These are phyloP conservation scores for Loxodonta africana DNA, from an alignment of 2,113 vertebrate genomes.

Conservation along the genomic window DNA sequence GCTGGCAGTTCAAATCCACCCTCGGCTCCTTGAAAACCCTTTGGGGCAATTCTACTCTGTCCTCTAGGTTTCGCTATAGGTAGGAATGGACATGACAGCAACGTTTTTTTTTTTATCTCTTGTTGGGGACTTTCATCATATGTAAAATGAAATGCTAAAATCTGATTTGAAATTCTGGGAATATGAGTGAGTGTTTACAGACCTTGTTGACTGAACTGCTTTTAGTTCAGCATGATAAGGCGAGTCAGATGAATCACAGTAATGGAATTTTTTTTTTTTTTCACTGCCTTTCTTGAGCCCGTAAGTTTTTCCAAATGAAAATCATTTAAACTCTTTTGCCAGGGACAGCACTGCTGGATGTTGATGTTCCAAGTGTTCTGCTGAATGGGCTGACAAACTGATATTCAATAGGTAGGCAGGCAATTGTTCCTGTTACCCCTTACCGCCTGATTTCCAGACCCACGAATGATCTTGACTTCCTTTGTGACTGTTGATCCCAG, in stretches of 20 bases:
- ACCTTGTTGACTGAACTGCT: neutral
- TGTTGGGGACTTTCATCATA: neutral
- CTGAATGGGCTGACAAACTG: neutral
- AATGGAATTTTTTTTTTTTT: neutral
- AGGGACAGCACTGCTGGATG: neutral
- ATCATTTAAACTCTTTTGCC: neutral
- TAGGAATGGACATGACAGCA: too few relatives aligned
- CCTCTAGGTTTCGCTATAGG: too few relatives aligned
- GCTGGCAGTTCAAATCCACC: too few relatives aligned
- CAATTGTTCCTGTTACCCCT: too few relatives aligned
- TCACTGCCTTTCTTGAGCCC: neutral
- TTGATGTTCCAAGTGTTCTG: neutral
- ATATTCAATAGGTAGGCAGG: neutral
- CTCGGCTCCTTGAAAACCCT: too few relatives aligned
- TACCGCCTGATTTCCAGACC: neutral
- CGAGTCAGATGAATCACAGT: neutral
- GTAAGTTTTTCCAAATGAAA: neutral
- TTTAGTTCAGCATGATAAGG: neutral
- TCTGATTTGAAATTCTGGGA: neutral
- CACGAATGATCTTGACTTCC: neutral
- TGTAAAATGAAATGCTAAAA: neutral
- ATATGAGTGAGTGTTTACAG: neutral
- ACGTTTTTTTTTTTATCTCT: too few relatives aligned
- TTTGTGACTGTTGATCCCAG: neutral
- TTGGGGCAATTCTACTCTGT: too few relatives aligned